A percentile compares a stretch with the other conserved stretches of the same genome.
Conservation (phyloP, 2,797 vertebrate genomes). For the Gallinago nigripennis region DNA sequence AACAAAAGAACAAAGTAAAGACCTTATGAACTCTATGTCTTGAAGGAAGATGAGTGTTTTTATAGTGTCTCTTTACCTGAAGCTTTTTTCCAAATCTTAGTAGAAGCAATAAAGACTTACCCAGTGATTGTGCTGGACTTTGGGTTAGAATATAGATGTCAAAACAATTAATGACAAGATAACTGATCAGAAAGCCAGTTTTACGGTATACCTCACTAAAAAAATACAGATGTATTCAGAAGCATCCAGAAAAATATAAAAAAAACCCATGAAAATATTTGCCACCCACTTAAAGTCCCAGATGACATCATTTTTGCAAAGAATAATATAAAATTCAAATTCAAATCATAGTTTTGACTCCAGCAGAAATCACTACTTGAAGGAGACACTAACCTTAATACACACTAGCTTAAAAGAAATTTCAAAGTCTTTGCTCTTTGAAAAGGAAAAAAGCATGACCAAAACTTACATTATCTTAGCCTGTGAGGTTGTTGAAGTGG, state of each 20-base stretch:
- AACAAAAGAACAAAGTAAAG: neutral
- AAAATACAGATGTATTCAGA: neutral
- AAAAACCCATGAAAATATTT: neutral
- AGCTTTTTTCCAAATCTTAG: neutral
- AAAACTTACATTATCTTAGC: constrained; percentile 54
- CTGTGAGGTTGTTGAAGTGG: constrained; percentile 14
- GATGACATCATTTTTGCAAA: neutral
- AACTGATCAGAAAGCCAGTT: neutral
- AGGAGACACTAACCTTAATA: constrained; percentile 33
- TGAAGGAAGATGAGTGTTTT: neutral
- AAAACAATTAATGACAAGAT: neutral
- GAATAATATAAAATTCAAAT: neutral
- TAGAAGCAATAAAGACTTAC: neutral
- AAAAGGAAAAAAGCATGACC: neutral
- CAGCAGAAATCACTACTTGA: neutral
- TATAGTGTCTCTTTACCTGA: neutral
- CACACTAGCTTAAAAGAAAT: neutral
- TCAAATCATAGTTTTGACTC: neutral
- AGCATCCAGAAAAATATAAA: neutral
- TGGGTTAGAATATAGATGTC: neutral
- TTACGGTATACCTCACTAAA: neutral
- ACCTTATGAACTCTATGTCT: neutral
- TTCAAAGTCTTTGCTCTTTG: constrained; percentile 11
- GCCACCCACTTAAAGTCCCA: neutral
- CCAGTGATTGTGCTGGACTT: neutral